Base-by-base conservation (phyloP, 1,140 invertebrate genomes). In the Akabosia matsudoensis region DNA sequence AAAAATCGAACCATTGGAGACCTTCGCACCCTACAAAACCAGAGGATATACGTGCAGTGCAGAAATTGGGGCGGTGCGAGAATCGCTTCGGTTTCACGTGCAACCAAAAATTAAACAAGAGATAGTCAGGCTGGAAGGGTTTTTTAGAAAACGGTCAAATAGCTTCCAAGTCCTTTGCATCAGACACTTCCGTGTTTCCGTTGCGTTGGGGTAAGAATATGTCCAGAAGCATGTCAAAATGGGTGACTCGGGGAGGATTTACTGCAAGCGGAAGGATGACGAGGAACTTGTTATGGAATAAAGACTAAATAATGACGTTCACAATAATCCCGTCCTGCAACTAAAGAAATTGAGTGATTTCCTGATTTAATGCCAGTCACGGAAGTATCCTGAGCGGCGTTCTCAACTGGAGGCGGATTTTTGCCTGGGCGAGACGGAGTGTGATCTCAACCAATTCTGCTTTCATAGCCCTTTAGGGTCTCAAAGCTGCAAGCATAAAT, bases 401-500 rank as follows among this genome's bases (percentile, higher is more conserved):
- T 2, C 31, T 16, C 34, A 72, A 24, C 24, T 72, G 14, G 33
- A 51, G 22, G 37, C 24, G 2, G 33, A 37, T 1, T 72, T 72
- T 45, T 72, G 70, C 28, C 70, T 37, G 37, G 70, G 70, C 3
- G 33, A 37, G 10, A 72, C 2, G 3, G 37, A 72, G 26, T 72
- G 70, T 26, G 28, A 72, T n/a, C 33, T 51, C 7, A 72, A 51
- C 45, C 22, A 72, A 72, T 72, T 34, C 14, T 72, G 70, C 45
- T 72, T 72, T 45, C 33, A 67, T 30, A 67, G 30, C 13, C 14
- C 13, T 7, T 45, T 10, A 45, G 37, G 18, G 37, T 45, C 37
- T 45, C 37, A 45, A 45, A 45, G 37, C 37, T 45, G 37, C 37
- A 45, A 45, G 18, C 37, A 45, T 45, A 10, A 45, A 45, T n/a